Evolutionary conservation across 2,113 vertebrate species (phyloP).

Genomic region (Proteles cristata): DNA sequence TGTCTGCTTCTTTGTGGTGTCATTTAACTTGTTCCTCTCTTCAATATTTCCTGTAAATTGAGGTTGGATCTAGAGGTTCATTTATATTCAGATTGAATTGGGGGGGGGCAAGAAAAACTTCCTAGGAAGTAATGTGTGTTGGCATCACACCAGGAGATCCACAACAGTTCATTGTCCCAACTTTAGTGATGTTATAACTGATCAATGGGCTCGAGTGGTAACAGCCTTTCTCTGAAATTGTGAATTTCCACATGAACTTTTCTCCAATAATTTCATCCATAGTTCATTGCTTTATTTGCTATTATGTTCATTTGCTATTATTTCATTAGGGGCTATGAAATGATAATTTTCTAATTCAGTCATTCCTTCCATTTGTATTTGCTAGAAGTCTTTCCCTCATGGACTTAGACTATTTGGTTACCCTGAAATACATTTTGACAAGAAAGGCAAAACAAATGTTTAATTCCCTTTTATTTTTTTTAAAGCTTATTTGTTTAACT

Average conservation of each 20-base stretch:
- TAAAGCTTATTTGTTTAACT: not conserved
- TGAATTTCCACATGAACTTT: not conserved
- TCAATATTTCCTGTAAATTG: not conserved
- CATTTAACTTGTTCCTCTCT: conserved; percentile 16
- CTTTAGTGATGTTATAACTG: not conserved
- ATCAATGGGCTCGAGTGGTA: not conserved
- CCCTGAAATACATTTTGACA: not conserved
- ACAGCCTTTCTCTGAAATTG: not conserved
- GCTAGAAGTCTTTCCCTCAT: not conserved
- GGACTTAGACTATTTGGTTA: not conserved
- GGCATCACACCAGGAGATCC: not conserved
- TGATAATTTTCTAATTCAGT: not conserved
- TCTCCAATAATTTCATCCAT: not conserved
- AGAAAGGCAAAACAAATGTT: not conserved
- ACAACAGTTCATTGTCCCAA: not conserved
- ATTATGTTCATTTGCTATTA: not conserved
- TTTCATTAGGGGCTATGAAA: not conserved
- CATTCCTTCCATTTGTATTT: not conserved
- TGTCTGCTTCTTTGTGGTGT: not conserved
- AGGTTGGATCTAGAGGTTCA: not conserved
- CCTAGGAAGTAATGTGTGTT: not conserved
- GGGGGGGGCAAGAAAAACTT: not conserved
- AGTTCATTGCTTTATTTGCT: conserved; percentile 18
- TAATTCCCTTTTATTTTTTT: not conserved
- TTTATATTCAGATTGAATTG: conserved; percentile 6